phyloP scores from a whole-genome alignment of 1,140 invertebrate genomes.

The Batillaria attramentaria region DNA sequence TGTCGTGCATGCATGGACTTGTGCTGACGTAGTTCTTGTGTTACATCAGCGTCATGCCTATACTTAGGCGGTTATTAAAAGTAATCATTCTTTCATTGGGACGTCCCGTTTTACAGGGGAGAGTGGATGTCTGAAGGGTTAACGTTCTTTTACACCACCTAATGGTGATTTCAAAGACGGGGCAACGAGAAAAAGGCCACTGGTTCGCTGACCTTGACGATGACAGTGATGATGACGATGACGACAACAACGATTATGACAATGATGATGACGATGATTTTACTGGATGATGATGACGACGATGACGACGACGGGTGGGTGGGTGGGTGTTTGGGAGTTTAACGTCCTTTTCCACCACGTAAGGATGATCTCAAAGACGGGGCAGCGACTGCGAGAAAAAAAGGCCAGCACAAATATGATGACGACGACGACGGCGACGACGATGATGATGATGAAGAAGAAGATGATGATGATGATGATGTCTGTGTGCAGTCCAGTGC shows the following conservation, averaged over 20 bases:
- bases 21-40: too few species aligned
- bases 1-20: too few species aligned
- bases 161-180: background rate
- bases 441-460: too few species aligned
- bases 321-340: background rate
- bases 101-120: background rate
- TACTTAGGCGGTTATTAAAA: background rate
- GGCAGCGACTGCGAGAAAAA: too few species aligned
- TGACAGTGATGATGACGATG: slow-evolving; percentile 6
- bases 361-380: background rate
- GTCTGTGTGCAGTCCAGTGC: slow-evolving; percentile 42
- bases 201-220: background rate
- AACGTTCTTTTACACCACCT: background rate
- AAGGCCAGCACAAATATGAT: too few species aligned
- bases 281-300: background rate
- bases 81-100: background rate
- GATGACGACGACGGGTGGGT: background rate
- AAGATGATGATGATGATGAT: background rate
- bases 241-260: background rate
- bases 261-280: background rate
- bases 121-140: background rate
- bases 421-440: background rate
- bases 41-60: background rate
- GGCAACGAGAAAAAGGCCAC: background rate
- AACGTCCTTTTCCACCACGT: background rate